Conservation (phyloP, 2,797 vertebrate genomes). For the Loriculus beryllinus region DNA sequence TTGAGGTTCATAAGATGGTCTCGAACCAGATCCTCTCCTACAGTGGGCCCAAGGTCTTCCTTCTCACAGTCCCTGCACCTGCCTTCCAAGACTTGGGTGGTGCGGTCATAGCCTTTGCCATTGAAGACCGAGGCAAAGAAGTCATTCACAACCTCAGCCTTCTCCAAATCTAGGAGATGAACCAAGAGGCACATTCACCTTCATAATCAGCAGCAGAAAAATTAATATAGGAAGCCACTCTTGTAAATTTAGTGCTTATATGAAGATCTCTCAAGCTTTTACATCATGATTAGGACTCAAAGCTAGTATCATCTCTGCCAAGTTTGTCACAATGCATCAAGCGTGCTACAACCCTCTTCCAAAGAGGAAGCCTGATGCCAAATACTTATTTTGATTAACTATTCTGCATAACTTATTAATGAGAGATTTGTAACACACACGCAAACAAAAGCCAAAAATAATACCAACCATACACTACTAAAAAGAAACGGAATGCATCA, state of each 20-base stretch:
- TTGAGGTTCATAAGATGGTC: too few species aligned
- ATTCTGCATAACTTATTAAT: neutral
- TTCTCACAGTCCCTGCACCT: too few species aligned
- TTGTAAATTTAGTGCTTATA: neutral
- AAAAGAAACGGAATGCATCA: neutral
- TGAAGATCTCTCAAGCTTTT: neutral
- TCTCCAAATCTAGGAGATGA: neutral
- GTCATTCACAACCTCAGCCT: too few species aligned
- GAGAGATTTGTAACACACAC: neutral
- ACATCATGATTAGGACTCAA: neutral
- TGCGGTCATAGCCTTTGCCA: too few species aligned
- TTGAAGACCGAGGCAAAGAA: too few species aligned
- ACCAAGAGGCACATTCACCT: neutral
- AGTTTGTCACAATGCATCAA: neutral
- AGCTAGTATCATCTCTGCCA: neutral
- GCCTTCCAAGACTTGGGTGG: too few species aligned
- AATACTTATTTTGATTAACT: constrained; percentile 45
- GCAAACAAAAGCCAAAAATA: neutral
- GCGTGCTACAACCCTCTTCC: neutral
- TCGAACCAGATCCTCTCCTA: too few species aligned
- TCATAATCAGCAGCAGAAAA: neutral
- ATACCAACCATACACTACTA: neutral
- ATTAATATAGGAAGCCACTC: neutral
- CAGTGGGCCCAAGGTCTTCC: too few species aligned
- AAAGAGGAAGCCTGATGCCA: constrained; percentile 3